Conservation (phyloP, 2,113 vertebrate genomes). For the Clarias macrocephalus region DNA sequence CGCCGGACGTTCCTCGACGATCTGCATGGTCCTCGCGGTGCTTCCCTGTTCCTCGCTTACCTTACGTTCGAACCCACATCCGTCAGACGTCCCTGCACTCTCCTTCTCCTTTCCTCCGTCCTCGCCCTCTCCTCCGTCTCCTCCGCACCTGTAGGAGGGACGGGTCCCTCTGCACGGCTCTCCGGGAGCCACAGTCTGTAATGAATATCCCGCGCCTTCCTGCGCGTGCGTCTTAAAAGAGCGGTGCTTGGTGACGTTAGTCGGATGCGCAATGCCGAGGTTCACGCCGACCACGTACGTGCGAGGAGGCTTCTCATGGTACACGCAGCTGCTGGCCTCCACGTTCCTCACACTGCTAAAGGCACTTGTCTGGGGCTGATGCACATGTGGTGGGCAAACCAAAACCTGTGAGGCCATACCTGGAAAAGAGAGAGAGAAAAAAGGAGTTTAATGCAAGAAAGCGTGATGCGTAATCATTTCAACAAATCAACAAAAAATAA, state of each 20-base stretch:
- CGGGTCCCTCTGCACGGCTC: conserved; percentile 62
- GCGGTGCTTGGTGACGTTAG: conserved; percentile 71
- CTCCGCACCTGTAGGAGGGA: conserved; percentile 45
- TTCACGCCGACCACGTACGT: conserved; percentile 89
- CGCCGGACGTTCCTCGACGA: conserved; percentile 87
- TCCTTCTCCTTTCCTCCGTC: conserved; percentile 21
- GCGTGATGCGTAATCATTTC: neutral
- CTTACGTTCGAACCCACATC: conserved; percentile 89
- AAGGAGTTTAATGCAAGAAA: neutral
- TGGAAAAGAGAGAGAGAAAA: conserved; percentile 55
- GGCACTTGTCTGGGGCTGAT: conserved; percentile 99
- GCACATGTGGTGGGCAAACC: conserved; percentile 94
- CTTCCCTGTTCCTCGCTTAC: conserved; percentile 80
- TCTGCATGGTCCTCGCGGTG: conserved; percentile 85
- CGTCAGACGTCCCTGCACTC: conserved; percentile 63
- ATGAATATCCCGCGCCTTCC: conserved; percentile 71
- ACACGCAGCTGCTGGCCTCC: conserved; percentile 87
- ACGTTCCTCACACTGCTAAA: conserved; percentile 94
- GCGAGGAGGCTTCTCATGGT: conserved; percentile 82
- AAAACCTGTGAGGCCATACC: conserved; percentile 99
- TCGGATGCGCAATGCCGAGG: conserved; percentile 83
- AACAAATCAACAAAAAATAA: neutral
- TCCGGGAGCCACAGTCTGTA: conserved; percentile 77
- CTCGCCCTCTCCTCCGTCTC: conserved; percentile 47
- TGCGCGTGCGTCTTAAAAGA: conserved; percentile 75